These are phyloP conservation scores for Geopemphigus sp. DNA, from an alignment of 1,140 invertebrate species.

Conservation along the genomic window DNA sequence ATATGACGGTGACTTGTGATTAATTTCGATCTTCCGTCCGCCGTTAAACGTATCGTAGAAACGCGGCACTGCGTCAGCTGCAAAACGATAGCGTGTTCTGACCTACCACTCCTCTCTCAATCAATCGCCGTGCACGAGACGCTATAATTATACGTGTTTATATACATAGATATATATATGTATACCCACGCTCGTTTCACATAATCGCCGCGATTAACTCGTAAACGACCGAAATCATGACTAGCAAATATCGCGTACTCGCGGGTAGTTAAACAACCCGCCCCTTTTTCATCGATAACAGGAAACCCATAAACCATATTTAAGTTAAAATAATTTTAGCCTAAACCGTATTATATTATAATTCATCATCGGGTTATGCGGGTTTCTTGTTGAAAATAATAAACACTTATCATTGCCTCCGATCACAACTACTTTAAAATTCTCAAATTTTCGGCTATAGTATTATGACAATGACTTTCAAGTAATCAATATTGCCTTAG, in stretches of 20 bases:
- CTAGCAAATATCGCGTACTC: background rate
- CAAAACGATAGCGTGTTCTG: constrained; percentile 19
- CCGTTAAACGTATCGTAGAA: background rate
- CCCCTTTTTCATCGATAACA: constrained; percentile 7
- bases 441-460: too few species aligned
- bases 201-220: constrained; percentile 19
- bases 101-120: background rate
- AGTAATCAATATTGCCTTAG: too few species aligned
- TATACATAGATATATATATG: background rate
- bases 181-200: background rate
- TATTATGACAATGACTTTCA: too few species aligned
- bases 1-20: constrained; percentile 17
- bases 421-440: too few species aligned
- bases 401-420: too few species aligned
- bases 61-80: constrained; percentile 14
- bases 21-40: constrained; percentile 37
- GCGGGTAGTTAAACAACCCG: background rate
- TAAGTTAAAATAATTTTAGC: too few species aligned
- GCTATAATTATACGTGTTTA: too few species aligned
- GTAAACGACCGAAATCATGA: constrained; percentile 16
- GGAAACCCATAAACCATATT: too few species aligned
- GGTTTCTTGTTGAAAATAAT: too few species aligned
- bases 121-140: background rate
- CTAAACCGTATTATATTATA: background rate
- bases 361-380: background rate